These are phyloP conservation scores for Grapholita molesta DNA, from an alignment of 1,140 invertebrate species.

Conservation along the genomic window DNA sequence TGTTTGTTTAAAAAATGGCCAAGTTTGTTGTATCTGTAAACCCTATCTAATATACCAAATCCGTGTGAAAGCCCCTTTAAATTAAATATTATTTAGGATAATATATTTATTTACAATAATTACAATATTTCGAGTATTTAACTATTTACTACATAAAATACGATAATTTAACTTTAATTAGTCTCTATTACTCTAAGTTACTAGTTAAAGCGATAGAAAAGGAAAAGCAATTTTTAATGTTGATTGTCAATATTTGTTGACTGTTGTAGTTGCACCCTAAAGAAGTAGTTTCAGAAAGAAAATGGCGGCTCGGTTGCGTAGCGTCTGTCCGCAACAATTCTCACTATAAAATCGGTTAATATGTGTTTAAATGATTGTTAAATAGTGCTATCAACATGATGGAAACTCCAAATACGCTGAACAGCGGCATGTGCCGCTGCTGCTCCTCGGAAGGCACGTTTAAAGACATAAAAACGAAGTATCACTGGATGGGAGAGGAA, in stretches of 20 bases:
- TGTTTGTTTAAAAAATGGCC: neutral
- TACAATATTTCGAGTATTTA: too few species aligned
- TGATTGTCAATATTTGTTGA: too few species aligned
- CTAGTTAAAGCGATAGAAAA: too few species aligned
- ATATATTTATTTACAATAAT: too few species aligned
- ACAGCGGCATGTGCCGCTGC: conserved; percentile 60
- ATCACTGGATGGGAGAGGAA: conserved; percentile 65
- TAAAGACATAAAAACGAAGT: conserved; percentile 55
- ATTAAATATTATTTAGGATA: too few species aligned
- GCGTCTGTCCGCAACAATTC: conserved; percentile 38
- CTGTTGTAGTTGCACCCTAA: too few species aligned
- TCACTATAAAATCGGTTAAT: conserved; percentile 25
- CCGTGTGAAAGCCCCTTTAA: neutral
- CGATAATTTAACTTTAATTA: too few species aligned
- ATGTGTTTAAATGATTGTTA: conserved; percentile 38
- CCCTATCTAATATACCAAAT: neutral
- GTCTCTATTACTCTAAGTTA: too few species aligned
- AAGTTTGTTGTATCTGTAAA: neutral
- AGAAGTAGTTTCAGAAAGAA: conserved; percentile 33
- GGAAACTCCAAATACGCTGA: conserved; percentile 48
- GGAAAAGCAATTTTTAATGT: too few species aligned
- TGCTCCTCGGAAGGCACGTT: conserved; percentile 62
- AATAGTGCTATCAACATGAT: conserved; percentile 36
- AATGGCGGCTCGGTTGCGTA: conserved; percentile 53
- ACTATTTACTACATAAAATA: too few species aligned